Evolutionary conservation across 2,797 vertebrate genomes (phyloP).

Genomic region (Denticeps clupeoides): DNA sequence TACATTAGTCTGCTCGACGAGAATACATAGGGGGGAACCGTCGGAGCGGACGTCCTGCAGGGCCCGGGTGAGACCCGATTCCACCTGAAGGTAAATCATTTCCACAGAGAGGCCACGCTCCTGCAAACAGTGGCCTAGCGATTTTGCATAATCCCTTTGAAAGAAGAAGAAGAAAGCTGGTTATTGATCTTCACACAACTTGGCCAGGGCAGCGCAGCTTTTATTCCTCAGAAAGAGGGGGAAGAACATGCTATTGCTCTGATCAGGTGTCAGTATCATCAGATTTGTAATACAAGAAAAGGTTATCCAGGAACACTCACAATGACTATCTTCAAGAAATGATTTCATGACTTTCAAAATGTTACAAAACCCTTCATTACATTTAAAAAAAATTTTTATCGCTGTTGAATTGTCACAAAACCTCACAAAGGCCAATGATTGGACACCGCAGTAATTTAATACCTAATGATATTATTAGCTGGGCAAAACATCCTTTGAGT

Average conservation of each 20-base stretch:
- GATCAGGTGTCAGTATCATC: no score
- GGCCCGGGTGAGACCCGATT: slow-evolving; percentile 56
- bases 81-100: slow-evolving; percentile 64
- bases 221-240: no score
- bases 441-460: no score
- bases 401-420: no score
- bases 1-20: slow-evolving; percentile 65
- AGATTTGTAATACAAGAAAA: neutral
- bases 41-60: slow-evolving; percentile 69
- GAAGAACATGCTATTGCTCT: neutral
- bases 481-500: no score
- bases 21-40: slow-evolving; percentile 69
- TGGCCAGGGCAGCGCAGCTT: slow-evolving; percentile 26
- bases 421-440: no score
- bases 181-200: slow-evolving; percentile 45
- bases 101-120: slow-evolving; percentile 66
- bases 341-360: no score
- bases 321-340: no score
- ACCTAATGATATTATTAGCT: no score
- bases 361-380: no score
- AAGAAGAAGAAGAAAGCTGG: slow-evolving; percentile 55
- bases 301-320: no score
- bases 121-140: slow-evolving; percentile 64
- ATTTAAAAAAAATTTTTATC: no score
- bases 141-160: slow-evolving; percentile 71